Evolutionary conservation across 2,888 invertebrate species (phyloP), one percentile per base, ranked within the genome.

Genomic region (Epinotia demarniana): DNA sequence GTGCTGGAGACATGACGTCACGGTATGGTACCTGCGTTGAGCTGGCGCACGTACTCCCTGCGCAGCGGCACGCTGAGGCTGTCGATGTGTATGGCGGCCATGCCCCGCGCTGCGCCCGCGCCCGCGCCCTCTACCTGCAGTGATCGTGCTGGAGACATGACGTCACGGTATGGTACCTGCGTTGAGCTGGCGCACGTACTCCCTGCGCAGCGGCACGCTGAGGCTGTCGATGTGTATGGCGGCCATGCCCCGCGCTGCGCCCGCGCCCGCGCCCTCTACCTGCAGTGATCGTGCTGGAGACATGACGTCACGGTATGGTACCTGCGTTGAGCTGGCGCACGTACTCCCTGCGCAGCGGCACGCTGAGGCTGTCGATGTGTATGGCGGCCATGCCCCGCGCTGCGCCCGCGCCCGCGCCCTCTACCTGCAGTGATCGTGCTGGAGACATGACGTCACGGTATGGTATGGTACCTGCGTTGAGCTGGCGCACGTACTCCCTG

Each of bases 341-440:
- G 87, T 98, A 98, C 79, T 99, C 98, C 76, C 96, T 95, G 79
- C 97, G 96, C 76, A 99, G 92, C 0, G 98, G 98, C 79, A 99
- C 94, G 8, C 96, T 95, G 63, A 99, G 96, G 68, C 97, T 96
- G 80, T 96, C 95, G 73, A 99, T 96, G n/a, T 96, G 97, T 43
- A 99, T 92, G 55, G 95, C 91, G 67, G 97, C 97, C 82, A 92
- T 89, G 71, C 94, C 94, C 49, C 93, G 89, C 2, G 91, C 83
- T 57, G 90, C 93, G 19, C 90, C 95, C 0, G 96, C 96, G 53
- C 96, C 95, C 0, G 97, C 91, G 78, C 96, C 96, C 87, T 98
- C 97, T 49, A 98, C 96, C 84, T 97, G 97, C 78, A 99, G 91
- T 27, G 3, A 1, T 6, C 6, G 33, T 1, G 33, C 8, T 33